Conservation (phyloP, 23 tunicate species). For the Trididemnum clinides region DNA sequence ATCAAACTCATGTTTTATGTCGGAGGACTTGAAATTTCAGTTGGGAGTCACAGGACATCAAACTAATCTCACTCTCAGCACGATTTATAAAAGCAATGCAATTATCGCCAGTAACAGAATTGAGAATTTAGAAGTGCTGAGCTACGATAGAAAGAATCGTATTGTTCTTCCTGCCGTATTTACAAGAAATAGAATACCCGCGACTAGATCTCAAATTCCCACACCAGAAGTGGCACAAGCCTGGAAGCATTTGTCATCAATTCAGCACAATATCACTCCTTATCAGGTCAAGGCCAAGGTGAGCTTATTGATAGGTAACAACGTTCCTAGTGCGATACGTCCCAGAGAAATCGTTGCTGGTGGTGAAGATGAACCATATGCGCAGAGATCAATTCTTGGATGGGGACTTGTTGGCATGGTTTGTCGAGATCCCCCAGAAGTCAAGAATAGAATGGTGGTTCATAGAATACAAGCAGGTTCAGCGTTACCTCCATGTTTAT, state of each 20-base stretch:
- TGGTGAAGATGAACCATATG: slow-evolving; percentile 9
- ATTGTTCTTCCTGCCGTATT: background rate
- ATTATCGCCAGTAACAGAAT: background rate
- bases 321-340: background rate
- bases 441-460: too few species aligned
- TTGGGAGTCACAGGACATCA: background rate
- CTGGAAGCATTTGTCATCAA: background rate
- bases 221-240: background rate
- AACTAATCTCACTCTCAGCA: background rate
- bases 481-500: too few species aligned
- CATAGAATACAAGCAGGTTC: too few species aligned
- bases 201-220: background rate
- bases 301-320: background rate
- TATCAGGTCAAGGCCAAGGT: background rate
- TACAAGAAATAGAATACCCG: background rate
- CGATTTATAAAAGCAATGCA: background rate
- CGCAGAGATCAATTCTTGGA: background rate
- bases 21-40: background rate
- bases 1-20: background rate
- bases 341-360: slow-evolving; percentile 15
- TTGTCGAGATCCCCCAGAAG: too few species aligned
- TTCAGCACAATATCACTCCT: too few species aligned
- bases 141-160: background rate
- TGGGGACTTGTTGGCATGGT: slow-evolving; percentile 6
- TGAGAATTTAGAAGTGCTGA: background rate